Percentiles rank a stretch among this genome's conserved stretches.
Conservation (phyloP, 2,797 vertebrate species). For the Chaunax sp. region DNA sequence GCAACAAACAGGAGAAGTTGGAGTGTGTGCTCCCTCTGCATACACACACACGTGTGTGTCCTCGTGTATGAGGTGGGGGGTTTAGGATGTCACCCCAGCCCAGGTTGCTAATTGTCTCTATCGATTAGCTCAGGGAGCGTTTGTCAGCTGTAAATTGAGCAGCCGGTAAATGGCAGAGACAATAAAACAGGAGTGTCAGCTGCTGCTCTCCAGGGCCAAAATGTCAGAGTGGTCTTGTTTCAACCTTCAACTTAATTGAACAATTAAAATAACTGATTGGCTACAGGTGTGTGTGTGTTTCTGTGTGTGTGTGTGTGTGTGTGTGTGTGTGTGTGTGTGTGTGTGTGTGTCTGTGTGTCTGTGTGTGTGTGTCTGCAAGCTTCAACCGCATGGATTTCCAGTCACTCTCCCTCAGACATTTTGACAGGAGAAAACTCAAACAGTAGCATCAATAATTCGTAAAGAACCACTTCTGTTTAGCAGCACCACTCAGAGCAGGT, state of each 20-base stretch:
- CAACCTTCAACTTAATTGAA: constrained; percentile 59
- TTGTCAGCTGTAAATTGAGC: constrained; percentile 20
- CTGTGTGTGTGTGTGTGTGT: too few species aligned
- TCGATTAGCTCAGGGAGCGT: constrained; percentile 35
- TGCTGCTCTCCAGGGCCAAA: constrained; percentile 52
- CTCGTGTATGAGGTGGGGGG: constrained; percentile 5
- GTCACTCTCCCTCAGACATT: constrained; percentile 36
- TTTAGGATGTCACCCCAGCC: constrained; percentile 25
- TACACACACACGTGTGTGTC: constrained; percentile 5
- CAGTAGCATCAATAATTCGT: constrained; percentile 44
- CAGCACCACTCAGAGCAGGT: not conserved
- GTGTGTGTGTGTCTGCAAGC: too few species aligned
- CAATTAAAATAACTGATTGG: constrained; percentile 57
- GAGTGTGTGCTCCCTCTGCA: not conserved
- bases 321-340: constrained; percentile 4
- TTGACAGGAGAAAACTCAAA: constrained; percentile 35
- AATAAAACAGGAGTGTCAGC: constrained; percentile 48
- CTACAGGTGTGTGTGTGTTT: constrained; percentile 31
- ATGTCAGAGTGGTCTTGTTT: constrained; percentile 38
- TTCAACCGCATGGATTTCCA: constrained; percentile 40
- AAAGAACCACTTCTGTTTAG: not conserved
- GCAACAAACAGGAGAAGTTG: constrained; percentile 6
- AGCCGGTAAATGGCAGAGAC: constrained; percentile 40
- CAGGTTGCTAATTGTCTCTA: constrained; percentile 53
- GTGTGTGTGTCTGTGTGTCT: constrained; percentile 1